A percentile compares a stretch with the other conserved stretches of the same genome.
Evolutionary conservation across 2,888 invertebrate species (phyloP).

Genomic region (Incurvaria masculella): DNA sequence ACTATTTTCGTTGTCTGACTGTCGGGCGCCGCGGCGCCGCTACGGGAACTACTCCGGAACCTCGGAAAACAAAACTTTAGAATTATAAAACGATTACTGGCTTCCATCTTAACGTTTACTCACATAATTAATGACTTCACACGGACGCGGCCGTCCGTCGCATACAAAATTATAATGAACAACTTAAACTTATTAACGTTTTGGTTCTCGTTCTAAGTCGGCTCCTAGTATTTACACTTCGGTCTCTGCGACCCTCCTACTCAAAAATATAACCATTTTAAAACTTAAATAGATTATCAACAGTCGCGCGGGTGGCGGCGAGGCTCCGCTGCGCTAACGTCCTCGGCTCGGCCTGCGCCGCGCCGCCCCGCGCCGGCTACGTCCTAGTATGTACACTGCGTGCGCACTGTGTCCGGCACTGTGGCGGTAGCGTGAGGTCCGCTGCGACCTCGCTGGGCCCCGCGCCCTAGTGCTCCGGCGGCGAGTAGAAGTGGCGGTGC

Average conservation of each 20-base stretch:
- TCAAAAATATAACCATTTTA: not conserved
- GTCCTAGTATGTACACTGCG: no score
- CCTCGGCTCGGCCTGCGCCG: constrained; percentile 18
- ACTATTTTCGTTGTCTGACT: not conserved
- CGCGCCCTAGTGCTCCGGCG: constrained; percentile 1
- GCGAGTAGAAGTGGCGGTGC: constrained; percentile 1
- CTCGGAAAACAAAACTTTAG: constrained; percentile 28
- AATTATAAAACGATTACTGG: constrained; percentile 44
- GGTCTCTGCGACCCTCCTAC: not conserved
- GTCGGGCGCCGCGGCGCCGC: constrained; percentile 2
- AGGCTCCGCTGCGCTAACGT: constrained; percentile 27
- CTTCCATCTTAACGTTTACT: constrained; percentile 41
- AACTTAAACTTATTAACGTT: constrained; percentile 33
- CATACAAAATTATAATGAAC: constrained; percentile 31
- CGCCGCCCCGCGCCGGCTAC: not conserved
- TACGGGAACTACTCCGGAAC: constrained; percentile 19
- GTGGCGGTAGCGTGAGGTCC: no score
- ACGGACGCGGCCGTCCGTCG: constrained; percentile 19
- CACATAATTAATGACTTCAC: constrained; percentile 44
- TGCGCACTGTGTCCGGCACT: no score
- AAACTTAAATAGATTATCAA: constrained; percentile 1
- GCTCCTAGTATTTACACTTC: constrained; percentile 23
- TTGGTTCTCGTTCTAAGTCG: constrained; percentile 22
- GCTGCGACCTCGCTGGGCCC: not conserved
- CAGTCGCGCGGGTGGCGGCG: constrained; percentile 22